Conservation (phyloP, 2,797 vertebrate species). For the Menidia menidia region DNA sequence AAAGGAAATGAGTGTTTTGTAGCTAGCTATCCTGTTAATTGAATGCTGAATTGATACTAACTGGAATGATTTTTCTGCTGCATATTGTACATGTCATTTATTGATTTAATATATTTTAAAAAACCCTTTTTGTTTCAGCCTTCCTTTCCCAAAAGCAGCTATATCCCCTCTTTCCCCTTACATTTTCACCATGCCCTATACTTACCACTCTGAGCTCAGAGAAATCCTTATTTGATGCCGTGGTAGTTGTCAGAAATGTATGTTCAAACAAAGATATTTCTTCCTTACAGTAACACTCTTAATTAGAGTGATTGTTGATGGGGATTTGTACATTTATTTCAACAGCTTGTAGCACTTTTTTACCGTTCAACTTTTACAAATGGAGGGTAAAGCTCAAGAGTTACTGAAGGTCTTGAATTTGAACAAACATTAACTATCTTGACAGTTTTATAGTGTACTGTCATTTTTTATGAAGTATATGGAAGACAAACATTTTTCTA, state of each 20-base stretch:
- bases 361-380: conserved; percentile 11
- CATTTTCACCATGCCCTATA: conserved; percentile 65
- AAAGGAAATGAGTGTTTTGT: conserved; percentile 22
- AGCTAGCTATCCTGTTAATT: conserved; percentile 23
- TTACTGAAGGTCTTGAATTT: too few species aligned
- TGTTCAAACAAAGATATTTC: not conserved
- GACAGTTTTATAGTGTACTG: conserved; percentile 9
- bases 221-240: conserved; percentile 29
- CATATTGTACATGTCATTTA: conserved; percentile 64
- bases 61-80: conserved; percentile 53
- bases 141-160: conserved; percentile 56
- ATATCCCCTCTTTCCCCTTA: conserved; percentile 45
- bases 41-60: conserved; percentile 55
- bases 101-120: conserved; percentile 60
- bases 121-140: conserved; percentile 54
- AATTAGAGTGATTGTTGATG: conserved; percentile 9
- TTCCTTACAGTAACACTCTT: conserved; percentile 11
- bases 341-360: conserved; percentile 15
- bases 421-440: not conserved
- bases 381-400: conserved; percentile 3
- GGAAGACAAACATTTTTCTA: conserved; percentile 5
- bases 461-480: conserved; percentile 13
- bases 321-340: conserved; percentile 15
- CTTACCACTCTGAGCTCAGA: conserved; percentile 69
- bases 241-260: conserved; percentile 9